Evolutionary conservation across 2,888 invertebrate genomes (phyloP), one percentile per base, ranked within the genome.

Genomic region (Pheosia gnoma): DNA sequence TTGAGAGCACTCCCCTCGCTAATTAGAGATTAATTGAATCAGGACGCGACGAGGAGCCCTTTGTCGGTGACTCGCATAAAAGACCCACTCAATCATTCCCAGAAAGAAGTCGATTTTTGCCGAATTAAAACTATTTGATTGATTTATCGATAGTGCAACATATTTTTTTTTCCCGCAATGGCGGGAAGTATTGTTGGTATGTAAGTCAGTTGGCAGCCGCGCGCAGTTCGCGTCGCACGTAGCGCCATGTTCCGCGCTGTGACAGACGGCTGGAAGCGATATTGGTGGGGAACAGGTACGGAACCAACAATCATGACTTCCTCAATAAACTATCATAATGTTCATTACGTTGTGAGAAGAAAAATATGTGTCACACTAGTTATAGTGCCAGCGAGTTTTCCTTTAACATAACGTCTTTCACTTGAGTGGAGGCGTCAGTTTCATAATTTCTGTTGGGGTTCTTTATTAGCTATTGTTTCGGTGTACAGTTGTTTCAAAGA

Each of bases 281-380:
- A 90, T 78, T 93, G 93, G 93, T 93, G 93, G 92, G 93, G 93
- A 79, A 88, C 92, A 92, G 93, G 93, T 93, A 91, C 86, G 89
- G 85, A 89, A 88, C 83, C 73, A 84, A 78, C 81, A 84, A 89
- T 89, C 81, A 86, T 77, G 70, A 85, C 85, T 83, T 88, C 88
- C 88, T 88, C 85, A 83, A 84, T 87, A 85, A 83, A 81, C 69
- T 73, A 75, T 71, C 67, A 72, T 78, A 83, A 82, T 78, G 70
- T 79, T 71, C 70, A 71, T 77, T 69, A 72, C 70, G 54, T 72
- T 78, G 77, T 80, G 76, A 72, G 64, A 76, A 74, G 70, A 59
- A 54, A 57, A 63, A 67, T 70, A 57, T 69, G 58, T 64, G 63
- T 59, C 56, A 58, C 59, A 13, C n/a, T 25, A 49, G 58, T 59